Evolutionary conservation across 2,888 invertebrate genomes (phyloP).

Genomic region (Homarus gammarus): DNA sequence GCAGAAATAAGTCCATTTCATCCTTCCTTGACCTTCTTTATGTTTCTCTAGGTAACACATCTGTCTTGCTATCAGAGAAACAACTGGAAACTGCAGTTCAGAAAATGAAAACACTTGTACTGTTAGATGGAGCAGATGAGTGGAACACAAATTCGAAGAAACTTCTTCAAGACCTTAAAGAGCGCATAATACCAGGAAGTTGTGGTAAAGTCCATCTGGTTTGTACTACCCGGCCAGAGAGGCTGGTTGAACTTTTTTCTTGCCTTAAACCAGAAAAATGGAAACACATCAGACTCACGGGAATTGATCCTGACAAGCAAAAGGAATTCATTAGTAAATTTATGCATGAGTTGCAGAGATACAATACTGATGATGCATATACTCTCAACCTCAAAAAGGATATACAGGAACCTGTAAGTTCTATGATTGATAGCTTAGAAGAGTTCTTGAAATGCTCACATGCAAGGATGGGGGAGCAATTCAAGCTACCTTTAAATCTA

Average conservation of each 20-base stretch:
- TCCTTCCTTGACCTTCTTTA: background rate
- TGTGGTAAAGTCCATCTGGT: background rate
- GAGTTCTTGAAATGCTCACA: background rate
- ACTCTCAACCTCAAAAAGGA: no score
- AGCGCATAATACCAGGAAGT: background rate
- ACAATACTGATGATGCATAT: background rate
- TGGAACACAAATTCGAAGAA: background rate
- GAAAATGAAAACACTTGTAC: background rate
- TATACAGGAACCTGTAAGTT: no score
- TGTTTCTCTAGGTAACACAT: background rate
- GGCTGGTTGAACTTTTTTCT: background rate
- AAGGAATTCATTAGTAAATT: background rate
- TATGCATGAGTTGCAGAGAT: background rate
- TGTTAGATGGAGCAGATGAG: background rate
- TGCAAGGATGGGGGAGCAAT: background rate
- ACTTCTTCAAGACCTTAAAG: background rate
- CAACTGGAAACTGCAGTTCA: background rate
- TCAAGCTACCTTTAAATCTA: background rate
- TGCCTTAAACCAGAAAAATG: background rate
- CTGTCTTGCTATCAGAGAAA: background rate
- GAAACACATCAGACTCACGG: background rate
- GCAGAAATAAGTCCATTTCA: constrained; percentile 1
- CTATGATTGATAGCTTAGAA: background rate
- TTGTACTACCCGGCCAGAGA: background rate
- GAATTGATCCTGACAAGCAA: background rate